Percentiles rank a stretch among this genome's conserved stretches.
These are phyloP conservation scores for Xanthostigma xanthostigma DNA, from an alignment of 2,888 invertebrate genomes.

Conservation along the genomic window DNA sequence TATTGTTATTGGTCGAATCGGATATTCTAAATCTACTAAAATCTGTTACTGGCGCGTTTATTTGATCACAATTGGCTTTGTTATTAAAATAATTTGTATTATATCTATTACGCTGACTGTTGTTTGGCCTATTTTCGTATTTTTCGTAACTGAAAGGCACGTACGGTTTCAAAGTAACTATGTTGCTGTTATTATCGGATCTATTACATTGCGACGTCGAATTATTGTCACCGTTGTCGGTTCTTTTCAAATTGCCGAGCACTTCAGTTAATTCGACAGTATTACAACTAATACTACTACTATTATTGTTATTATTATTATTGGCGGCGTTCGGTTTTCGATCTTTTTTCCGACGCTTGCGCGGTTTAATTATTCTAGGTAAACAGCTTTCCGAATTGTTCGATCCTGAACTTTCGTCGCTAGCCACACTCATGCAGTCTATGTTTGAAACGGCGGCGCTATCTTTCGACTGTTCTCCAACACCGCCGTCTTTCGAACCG, in stretches of 20 bases:
- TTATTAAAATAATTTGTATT: too few relatives aligned
- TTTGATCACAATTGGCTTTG: neutral
- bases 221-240: neutral
- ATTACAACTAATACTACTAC: too few relatives aligned
- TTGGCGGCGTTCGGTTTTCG: constrained; percentile 49
- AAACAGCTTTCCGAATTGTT: constrained; percentile 56
- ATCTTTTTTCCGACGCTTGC: constrained; percentile 82
- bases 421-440: constrained; percentile 57
- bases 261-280: too few relatives aligned
- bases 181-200: constrained; percentile 6
- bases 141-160: constrained; percentile 18
- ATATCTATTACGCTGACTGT: neutral
- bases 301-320: neutral
- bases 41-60: neutral
- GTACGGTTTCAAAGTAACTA: constrained; percentile 19
- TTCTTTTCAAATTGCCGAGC: too few relatives aligned
- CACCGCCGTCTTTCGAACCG: constrained; percentile 22
- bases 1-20: too few relatives aligned
- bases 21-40: too few relatives aligned
- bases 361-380: constrained; percentile 77
- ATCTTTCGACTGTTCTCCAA: constrained; percentile 29
- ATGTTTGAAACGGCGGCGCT: constrained; percentile 36
- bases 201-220: constrained; percentile 1
- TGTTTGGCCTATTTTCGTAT: constrained; percentile 10
- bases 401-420: constrained; percentile 59